Evolutionary conservation across 2,797 vertebrate genomes (phyloP).

Genomic region (Avahi laniger): DNA sequence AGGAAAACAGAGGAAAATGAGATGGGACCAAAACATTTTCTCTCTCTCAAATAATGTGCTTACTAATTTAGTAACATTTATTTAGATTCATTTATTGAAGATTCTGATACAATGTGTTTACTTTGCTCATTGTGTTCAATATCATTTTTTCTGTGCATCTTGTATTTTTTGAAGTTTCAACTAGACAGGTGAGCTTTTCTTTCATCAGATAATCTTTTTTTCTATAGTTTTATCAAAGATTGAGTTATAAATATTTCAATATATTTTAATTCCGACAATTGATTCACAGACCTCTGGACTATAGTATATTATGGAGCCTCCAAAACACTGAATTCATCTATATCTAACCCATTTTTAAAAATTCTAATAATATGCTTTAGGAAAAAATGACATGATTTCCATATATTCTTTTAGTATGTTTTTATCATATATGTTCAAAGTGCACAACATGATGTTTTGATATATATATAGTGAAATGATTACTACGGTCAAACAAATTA

Average conservation of each 20-base stretch:
- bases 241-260: not conserved
- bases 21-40: not conserved
- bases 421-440: not conserved
- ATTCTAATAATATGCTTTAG: not conserved
- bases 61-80: not conserved
- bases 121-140: not conserved
- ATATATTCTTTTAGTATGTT: not conserved
- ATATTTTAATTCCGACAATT: not conserved
- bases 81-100: not conserved
- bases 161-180: slow-evolving; percentile 33
- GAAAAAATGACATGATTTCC: not conserved
- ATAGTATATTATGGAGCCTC: not conserved
- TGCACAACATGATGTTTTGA: not conserved
- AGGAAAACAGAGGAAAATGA: not conserved
- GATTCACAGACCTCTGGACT: not conserved
- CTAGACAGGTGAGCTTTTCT: not conserved
- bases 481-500: not conserved
- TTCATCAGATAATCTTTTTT: slow-evolving; percentile 20
- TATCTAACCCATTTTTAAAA: not conserved
- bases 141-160: not conserved
- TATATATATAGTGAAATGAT: not conserved
- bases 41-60: not conserved
- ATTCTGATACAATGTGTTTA: not conserved
- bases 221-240: not conserved
- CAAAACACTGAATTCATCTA: not conserved